Evolutionary conservation across 2,888 invertebrate species (phyloP), one percentile per base, ranked within the genome.

Genomic region (Leucoma salicis): DNA sequence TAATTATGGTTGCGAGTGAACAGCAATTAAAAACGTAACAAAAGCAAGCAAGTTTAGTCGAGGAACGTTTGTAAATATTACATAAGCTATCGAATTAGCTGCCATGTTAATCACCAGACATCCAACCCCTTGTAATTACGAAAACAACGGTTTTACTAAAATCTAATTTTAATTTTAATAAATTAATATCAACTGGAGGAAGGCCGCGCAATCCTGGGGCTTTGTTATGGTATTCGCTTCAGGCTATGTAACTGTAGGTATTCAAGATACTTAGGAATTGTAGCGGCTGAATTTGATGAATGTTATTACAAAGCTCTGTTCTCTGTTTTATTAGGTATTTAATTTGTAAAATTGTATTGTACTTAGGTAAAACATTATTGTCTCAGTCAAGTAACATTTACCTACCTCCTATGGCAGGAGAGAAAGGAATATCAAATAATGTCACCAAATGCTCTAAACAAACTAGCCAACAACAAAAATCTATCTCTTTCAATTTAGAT

Each of bases 1-100:
- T 86, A 86, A 87, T 87, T 85, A 87, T 82, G 80, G 82, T 76
- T 73, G 73, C 73, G 78, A 76, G 79, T 78, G 73, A 84, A 82
- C 82, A 78, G 82, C 86, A 87, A 87, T 87, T 84, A 85, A 86
- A 87, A 86, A 85, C 81, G 73, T 78, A 77, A 73, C 79, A 82
- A 86, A 84, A 84, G 83, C 83, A 83, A 83, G 82, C 83, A 59
- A 77, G 82, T 75, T 82, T 74, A 73, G 73, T 64, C 60, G 81
- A 74, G 56, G 75, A 82, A 83, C 73, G 63, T 74, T 75, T 68
- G 74, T 86, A 71, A 85, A 86, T 84, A 82, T 78, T 86, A 72
- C 55, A 85, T 69, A 57, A 82, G 81, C 78, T 74, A 83, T 86
- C 79, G 86, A 83, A 82, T 85, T 85, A 85, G 77, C 57, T 47